Evolutionary conservation across 2,797 vertebrate genomes (phyloP), one percentile per base, ranked within the genome.

Genomic region (Sarcoramphus papa): DNA sequence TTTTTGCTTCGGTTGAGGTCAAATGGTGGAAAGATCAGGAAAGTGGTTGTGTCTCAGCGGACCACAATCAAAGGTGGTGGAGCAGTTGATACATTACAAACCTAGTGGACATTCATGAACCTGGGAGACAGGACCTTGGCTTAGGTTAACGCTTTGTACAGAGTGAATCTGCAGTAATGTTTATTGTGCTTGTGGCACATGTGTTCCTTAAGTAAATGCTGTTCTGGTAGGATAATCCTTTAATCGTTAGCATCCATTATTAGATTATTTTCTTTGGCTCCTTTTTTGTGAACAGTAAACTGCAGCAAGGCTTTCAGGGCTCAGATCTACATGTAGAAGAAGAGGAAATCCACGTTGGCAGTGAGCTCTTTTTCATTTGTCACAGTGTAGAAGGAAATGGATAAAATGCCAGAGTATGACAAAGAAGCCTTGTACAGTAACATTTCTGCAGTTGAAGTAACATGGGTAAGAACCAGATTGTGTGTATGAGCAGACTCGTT

Each of bases 71-170:
- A 15, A 53, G 41, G 23, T 9, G 7, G 4, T 8, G 30, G 35
- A 56, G 33, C 27, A 12, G n/a, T 7, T 2, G 2, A 1, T 9
- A 7, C 0, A 1, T 21, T 31, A 30, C 2, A 3, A 23, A 45
- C 14, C 14, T 37, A 4, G 43, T 6, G 35, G 17, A 8, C 21
- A 6, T 30, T 50, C 8, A 3, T 45, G 37, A 31, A 31, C 14
- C 20, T 16, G 9, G 20, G 30, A 41, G n/a, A 9, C n/a, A 21
- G 13, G 51, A 43, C 25, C 18, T 9, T 33, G 24, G 8, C 24
- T 10, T 23, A 12, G 14, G 8, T 28, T 45, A 43, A 30, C 0
- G 1, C 33, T 45, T 16, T 21, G 14, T 13, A 8, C 4, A 4
- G 53, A 27, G 21, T 40, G 7, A 45, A 6, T 56, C 14, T 27